phyloP scores from a whole-genome alignment of 2,113 vertebrate species.

The Lampris incognitus region DNA sequence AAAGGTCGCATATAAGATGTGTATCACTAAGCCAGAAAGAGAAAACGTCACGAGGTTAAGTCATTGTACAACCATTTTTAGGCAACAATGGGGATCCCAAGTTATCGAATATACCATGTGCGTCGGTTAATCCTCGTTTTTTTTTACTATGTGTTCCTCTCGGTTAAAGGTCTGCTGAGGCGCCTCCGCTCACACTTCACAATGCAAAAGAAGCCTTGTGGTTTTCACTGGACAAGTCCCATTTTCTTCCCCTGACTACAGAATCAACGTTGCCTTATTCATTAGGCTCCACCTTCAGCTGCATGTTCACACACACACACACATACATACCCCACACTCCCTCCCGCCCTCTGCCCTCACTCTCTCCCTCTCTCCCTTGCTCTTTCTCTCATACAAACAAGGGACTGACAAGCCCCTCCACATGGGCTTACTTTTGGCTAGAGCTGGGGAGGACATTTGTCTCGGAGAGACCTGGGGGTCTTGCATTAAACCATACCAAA shows the following conservation, averaged over 20 bases:
- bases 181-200: background rate
- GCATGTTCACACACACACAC: slow-evolving; percentile 53
- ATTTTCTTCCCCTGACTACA: slow-evolving; percentile 7
- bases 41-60: no score
- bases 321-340: background rate
- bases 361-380: slow-evolving; percentile 22
- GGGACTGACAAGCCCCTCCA: slow-evolving; percentile 29
- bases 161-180: no score
- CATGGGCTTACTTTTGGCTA: slow-evolving; percentile 55
- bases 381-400: slow-evolving; percentile 49
- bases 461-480: slow-evolving; percentile 30
- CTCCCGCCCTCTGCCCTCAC: slow-evolving; percentile 13
- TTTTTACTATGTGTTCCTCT: no score
- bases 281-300: slow-evolving; percentile 64
- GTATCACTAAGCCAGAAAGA: no score
- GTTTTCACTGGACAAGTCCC: slow-evolving; percentile 16
- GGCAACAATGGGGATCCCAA: no score
- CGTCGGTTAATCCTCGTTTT: no score
- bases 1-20: no score
- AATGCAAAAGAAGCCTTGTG: background rate
- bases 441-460: slow-evolving; percentile 34
- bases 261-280: slow-evolving; percentile 27
- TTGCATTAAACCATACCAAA: slow-evolving; percentile 20
- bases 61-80: no score
- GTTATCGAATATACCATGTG: no score